These are phyloP conservation scores for Acrocephalus kingi DNA, from an alignment of 2,113 vertebrate species.

Conservation along the genomic window DNA sequence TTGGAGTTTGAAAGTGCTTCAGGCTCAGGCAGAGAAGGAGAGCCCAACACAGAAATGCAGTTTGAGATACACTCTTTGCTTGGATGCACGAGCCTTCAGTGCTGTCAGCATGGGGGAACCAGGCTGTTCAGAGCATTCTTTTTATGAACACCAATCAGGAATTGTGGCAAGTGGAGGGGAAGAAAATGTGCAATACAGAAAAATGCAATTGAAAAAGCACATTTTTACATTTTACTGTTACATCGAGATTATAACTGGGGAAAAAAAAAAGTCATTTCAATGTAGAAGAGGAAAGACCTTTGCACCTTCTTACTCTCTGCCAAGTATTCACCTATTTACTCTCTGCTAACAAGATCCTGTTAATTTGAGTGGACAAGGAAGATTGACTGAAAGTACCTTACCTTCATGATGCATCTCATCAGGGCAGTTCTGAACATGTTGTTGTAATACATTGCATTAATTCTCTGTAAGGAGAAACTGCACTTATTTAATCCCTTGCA, in stretches of 20 bases:
- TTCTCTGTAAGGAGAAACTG: neutral
- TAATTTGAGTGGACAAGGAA: neutral
- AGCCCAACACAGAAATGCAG: neutral
- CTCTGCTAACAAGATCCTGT: neutral
- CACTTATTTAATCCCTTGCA: neutral
- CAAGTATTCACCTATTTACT: neutral
- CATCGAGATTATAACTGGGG: neutral
- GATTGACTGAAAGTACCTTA: neutral
- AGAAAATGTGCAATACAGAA: neutral
- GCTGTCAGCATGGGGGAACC: neutral
- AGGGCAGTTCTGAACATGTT: neutral
- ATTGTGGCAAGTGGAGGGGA: neutral
- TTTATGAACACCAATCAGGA: neutral
- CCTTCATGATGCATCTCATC: neutral
- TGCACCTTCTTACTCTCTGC: neutral
- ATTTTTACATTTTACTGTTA: neutral
- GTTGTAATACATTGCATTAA: neutral
- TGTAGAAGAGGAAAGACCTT: neutral
- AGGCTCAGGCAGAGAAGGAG: neutral
- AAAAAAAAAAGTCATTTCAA: neutral
- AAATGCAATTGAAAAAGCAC: neutral
- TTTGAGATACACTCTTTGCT: neutral
- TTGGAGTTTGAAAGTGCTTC: neutral
- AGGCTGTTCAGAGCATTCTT: neutral
- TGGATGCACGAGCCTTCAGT: neutral